Percentiles rank a stretch among this genome's conserved stretches.
Conservation (phyloP, 2,888 invertebrate species). For the Macrophya annulata region DNA sequence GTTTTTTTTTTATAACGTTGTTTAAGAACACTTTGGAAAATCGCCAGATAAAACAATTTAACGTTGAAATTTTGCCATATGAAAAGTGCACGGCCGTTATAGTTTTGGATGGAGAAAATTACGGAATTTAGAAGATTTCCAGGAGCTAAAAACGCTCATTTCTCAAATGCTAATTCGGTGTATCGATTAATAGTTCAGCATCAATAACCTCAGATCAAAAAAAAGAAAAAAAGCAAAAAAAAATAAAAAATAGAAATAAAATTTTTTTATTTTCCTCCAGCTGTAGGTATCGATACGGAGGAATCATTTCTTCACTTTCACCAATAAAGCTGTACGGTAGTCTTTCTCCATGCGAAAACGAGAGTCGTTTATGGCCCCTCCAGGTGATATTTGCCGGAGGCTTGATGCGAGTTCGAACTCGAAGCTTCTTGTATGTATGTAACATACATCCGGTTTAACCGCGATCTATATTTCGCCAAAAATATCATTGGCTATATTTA, state of each 20-base stretch:
- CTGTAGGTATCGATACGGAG: background rate
- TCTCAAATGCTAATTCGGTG: background rate
- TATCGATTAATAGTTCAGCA: background rate
- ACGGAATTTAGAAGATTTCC: background rate
- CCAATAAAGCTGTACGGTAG: background rate
- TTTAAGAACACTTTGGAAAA: background rate
- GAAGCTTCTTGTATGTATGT: background rate
- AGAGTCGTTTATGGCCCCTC: constrained; percentile 28
- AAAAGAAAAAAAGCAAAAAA: background rate
- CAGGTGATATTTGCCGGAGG: background rate
- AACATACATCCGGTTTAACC: background rate
- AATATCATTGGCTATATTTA: background rate
- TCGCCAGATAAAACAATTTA: constrained; percentile 19
- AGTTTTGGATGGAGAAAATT: background rate
- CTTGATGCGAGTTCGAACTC: background rate
- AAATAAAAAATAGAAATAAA: background rate
- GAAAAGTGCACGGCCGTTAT: background rate
- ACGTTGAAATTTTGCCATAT: background rate
- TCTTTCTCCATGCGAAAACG: constrained; percentile 38
- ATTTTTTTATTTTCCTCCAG: background rate
- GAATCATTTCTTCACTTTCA: constrained; percentile 15
- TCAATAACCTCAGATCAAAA: background rate
- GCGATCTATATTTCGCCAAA: background rate
- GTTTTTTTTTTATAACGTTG: constrained; percentile 1
- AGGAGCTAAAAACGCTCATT: background rate